Conservation (phyloP, 2,113 vertebrate species). For the Periophthalmodon schlosseri region DNA sequence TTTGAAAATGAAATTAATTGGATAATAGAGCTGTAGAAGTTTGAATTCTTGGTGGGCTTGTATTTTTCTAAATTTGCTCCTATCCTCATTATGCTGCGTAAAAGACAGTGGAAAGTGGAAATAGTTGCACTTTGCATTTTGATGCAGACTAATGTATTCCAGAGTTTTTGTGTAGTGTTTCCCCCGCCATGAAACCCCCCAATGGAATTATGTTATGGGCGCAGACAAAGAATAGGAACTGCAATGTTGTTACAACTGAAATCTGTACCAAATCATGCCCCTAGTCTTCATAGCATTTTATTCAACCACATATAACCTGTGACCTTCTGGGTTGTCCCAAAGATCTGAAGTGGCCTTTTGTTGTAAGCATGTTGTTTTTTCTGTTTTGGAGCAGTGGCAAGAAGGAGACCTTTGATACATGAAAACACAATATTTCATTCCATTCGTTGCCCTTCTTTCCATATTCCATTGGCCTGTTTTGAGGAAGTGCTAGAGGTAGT, state of each 20-base stretch:
- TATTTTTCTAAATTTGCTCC: neutral
- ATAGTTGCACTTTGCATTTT: slow-evolving; percentile 29
- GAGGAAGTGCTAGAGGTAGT: slow-evolving; percentile 40
- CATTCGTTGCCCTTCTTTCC: slow-evolving; percentile 46
- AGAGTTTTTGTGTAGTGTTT: slow-evolving; percentile 51
- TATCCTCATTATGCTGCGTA: neutral
- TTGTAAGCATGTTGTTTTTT: slow-evolving; percentile 27
- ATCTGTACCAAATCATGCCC: slow-evolving; percentile 51
- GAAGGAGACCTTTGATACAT: slow-evolving; percentile 36
- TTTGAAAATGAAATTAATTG: neutral
- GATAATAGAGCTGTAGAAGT: slow-evolving; percentile 2
- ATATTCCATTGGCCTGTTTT: slow-evolving; percentile 57
- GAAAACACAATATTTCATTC: slow-evolving; percentile 33
- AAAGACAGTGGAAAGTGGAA: slow-evolving; percentile 17
- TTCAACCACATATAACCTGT: slow-evolving; percentile 15
- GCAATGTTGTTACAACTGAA: slow-evolving; percentile 57
- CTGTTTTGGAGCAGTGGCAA: slow-evolving; percentile 45
- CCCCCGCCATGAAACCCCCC: slow-evolving; percentile 34
- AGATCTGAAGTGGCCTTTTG: slow-evolving; percentile 49
- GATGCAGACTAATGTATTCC: slow-evolving; percentile 51
- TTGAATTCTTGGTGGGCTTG: neutral
- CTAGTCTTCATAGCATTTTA: slow-evolving; percentile 16
- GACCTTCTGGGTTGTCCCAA: slow-evolving; percentile 23
- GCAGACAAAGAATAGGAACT: slow-evolving; percentile 51
- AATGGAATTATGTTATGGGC: slow-evolving; percentile 60